Percentiles rank a stretch among this genome's conserved stretches.
Conservation (phyloP, 2,113 vertebrate genomes). For the Dromiciops gliroides region DNA sequence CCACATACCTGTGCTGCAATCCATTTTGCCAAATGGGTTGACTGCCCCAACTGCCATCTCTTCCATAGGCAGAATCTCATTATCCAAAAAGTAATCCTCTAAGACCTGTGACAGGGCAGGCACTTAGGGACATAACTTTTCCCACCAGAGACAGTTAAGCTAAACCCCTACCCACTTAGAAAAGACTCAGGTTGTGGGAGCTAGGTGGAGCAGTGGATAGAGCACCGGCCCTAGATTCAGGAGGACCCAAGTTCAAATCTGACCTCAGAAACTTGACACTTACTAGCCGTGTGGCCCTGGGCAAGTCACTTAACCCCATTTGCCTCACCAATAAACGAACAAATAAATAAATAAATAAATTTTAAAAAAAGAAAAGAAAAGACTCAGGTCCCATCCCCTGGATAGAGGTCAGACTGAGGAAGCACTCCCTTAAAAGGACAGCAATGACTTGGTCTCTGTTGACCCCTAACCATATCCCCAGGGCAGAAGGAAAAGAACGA, state of each 20-base stretch:
- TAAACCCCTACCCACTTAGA: background rate
- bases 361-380: too few relatives aligned
- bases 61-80: background rate
- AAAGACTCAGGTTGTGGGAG: background rate
- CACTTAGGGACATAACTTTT: background rate
- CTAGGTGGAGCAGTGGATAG: too few relatives aligned
- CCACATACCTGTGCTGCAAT: conserved; percentile 52
- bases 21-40: conserved; percentile 26
- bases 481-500: conserved; percentile 10
- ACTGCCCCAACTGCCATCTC: conserved; percentile 36
- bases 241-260: too few relatives aligned
- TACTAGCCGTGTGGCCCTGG: too few relatives aligned
- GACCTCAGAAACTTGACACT: too few relatives aligned
- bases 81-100: conserved; percentile 43
- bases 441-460: background rate
- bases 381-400: background rate
- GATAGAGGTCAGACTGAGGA: background rate
- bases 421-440: background rate
- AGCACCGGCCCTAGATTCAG: too few relatives aligned
- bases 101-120: conserved; percentile 54
- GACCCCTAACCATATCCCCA: conserved; percentile 11
- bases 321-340: too few relatives aligned
- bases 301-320: too few relatives aligned
- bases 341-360: too few relatives aligned
- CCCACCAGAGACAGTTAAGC: background rate